phyloP scores from a whole-genome alignment of 2,797 vertebrate genomes.

The Sebastes melanostomus region DNA sequence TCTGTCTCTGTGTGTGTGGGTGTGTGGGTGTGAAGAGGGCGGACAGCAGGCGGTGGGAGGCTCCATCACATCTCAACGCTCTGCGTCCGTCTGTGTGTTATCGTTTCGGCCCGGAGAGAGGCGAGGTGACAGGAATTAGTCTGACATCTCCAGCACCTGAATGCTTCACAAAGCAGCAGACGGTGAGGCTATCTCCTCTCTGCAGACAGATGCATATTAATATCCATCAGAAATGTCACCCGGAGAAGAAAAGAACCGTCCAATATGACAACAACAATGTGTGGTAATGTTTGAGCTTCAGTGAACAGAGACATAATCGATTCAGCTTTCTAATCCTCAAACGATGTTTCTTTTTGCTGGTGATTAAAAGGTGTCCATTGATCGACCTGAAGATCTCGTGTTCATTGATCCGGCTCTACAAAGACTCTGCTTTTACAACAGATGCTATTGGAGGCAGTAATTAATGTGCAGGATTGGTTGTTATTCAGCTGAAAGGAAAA shows the following conservation, averaged over 20 bases:
- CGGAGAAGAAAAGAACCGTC: background rate
- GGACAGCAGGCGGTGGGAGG: background rate
- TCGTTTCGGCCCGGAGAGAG: background rate
- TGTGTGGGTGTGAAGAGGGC: background rate
- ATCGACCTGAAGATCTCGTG: background rate
- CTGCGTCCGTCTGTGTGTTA: background rate
- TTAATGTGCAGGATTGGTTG: background rate
- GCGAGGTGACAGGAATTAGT: constrained; percentile 17
- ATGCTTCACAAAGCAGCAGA: constrained; percentile 13
- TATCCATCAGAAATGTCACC: constrained; percentile 19
- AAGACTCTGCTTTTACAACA: background rate
- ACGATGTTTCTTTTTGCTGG: background rate
- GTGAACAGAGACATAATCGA: constrained; percentile 1
- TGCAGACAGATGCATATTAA: constrained; percentile 30
- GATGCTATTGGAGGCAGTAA: too few species aligned
- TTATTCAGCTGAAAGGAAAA: background rate
- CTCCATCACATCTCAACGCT: constrained; percentile 15
- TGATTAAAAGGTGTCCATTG: background rate
- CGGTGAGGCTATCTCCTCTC: background rate
- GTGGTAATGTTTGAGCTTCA: constrained; percentile 2
- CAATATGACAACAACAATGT: background rate
- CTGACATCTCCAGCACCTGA: constrained; percentile 28
- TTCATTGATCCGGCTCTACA: background rate
- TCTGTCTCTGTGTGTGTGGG: background rate
- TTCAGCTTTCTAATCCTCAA: background rate